Evolutionary conservation across 2,888 invertebrate species (phyloP).

Genomic region (Rhimphoctona megacephalus): DNA sequence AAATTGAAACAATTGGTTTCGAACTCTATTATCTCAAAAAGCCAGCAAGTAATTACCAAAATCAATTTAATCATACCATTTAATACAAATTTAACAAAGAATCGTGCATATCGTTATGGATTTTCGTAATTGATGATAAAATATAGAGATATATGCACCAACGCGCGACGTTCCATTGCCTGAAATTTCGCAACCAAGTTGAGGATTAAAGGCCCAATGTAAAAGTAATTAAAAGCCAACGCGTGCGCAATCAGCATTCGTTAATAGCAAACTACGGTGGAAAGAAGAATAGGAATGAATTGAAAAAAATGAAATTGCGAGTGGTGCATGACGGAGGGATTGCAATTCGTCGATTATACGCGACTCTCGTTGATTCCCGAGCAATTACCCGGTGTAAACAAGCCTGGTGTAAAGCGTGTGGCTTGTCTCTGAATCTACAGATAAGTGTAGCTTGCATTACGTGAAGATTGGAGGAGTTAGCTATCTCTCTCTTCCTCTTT

Average conservation of each 20-base stretch:
- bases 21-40: too few relatives aligned
- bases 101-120: too few relatives aligned
- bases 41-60: too few relatives aligned
- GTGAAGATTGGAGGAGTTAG: conserved; percentile 2
- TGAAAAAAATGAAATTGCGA: not conserved
- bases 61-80: too few relatives aligned
- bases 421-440: conserved; percentile 66
- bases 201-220: not conserved
- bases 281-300: not conserved
- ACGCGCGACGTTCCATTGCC: not conserved
- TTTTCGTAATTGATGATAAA: too few relatives aligned
- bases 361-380: conserved; percentile 26
- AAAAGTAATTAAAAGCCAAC: not conserved
- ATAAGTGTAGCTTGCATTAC: conserved; percentile 50
- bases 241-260: conserved; percentile 2
- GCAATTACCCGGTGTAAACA: conserved; percentile 70
- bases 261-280: not conserved
- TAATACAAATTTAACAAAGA: too few relatives aligned
- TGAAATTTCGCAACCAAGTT: not conserved
- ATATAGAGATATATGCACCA: not conserved
- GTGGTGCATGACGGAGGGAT: conserved; percentile 30
- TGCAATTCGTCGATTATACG: conserved; percentile 17
- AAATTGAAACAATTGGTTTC: too few relatives aligned
- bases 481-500: not conserved
- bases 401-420: conserved; percentile 68